phyloP scores from a whole-genome alignment of 1,140 invertebrate species.

The Drosophila kurseongensis region DNA sequence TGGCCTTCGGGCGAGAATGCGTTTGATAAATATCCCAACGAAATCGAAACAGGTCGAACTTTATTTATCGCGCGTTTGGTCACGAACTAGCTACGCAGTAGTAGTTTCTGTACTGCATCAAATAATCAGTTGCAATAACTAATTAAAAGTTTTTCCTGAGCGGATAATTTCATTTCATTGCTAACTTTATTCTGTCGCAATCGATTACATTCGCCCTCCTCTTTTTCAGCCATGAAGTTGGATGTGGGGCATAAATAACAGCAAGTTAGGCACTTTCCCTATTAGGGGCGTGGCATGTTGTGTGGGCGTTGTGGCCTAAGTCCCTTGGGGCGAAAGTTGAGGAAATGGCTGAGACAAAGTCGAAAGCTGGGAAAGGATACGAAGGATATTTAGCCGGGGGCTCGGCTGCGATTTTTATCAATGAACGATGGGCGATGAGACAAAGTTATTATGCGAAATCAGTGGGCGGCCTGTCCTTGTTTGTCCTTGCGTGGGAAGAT shows the following conservation, averaged over 20 bases:
- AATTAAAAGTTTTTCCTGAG: constrained; percentile 66
- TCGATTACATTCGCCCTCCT: constrained; percentile 23
- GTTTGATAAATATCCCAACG: constrained; percentile 69
- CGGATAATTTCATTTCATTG: constrained; percentile 59
- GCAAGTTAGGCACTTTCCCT: constrained; percentile 38
- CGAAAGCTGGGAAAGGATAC: constrained; percentile 9
- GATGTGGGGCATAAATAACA: constrained; percentile 37
- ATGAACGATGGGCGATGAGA: constrained; percentile 60
- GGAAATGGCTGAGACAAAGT: constrained; percentile 15
- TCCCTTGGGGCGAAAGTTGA: constrained; percentile 7
- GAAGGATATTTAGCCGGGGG: neutral
- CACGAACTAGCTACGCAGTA: constrained; percentile 40
- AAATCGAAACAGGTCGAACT: constrained; percentile 39
- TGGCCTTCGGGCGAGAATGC: constrained; percentile 49
- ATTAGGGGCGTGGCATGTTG: constrained; percentile 19
- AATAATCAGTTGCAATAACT: constrained; percentile 73
- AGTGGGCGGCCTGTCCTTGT: constrained; percentile 1
- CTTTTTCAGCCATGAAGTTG: neutral
- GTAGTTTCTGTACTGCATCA: constrained; percentile 41
- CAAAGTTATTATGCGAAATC: constrained; percentile 49
- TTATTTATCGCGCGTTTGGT: constrained; percentile 14
- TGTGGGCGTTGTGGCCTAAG: neutral
- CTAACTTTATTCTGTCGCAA: constrained; percentile 43
- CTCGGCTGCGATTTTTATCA: constrained; percentile 67
- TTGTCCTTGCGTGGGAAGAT: constrained; percentile 40